Percentiles rank a stretch among this genome's conserved stretches.
phyloP scores from a whole-genome alignment of 2,797 vertebrate species.

The Leptatherina wallacei region DNA sequence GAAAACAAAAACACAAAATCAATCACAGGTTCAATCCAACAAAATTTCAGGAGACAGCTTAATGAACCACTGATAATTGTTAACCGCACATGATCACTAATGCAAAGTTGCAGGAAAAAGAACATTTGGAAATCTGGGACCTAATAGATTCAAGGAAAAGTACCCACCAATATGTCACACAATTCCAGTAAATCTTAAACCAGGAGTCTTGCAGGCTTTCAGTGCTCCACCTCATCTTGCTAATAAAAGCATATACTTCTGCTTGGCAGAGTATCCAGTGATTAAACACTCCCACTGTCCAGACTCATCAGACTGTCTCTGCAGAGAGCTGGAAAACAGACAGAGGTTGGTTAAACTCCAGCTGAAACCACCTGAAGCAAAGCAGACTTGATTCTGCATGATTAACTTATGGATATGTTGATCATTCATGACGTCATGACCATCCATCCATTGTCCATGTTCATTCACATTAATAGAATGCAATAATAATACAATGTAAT shows the following conservation, averaged over 20 bases:
- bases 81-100: constrained; percentile 31
- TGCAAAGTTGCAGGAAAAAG: constrained; percentile 12
- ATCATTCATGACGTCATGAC: not conserved
- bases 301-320: constrained; percentile 35
- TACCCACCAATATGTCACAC: constrained; percentile 32
- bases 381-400: constrained; percentile 11
- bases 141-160: constrained; percentile 21
- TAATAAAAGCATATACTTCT: constrained; percentile 52
- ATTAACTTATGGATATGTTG: constrained; percentile 4
- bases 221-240: constrained; percentile 45
- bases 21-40: constrained; percentile 11
- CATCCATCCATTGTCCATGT: too few species aligned
- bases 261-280: constrained; percentile 33
- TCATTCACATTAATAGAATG: too few species aligned
- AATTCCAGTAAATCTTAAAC: constrained; percentile 34
- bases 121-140: constrained; percentile 31
- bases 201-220: constrained; percentile 16
- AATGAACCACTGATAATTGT: constrained; percentile 23
- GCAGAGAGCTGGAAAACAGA: constrained; percentile 18
- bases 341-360: constrained; percentile 22
- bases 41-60: constrained; percentile 31
- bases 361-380: constrained; percentile 17
- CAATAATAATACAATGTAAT: too few species aligned
- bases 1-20: not conserved
- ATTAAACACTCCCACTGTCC: constrained; percentile 49